A percentile compares a stretch with the other conserved stretches of the same genome.
Evolutionary conservation across 1,140 invertebrate species (phyloP).

Genomic region (Bombus balteatus): DNA sequence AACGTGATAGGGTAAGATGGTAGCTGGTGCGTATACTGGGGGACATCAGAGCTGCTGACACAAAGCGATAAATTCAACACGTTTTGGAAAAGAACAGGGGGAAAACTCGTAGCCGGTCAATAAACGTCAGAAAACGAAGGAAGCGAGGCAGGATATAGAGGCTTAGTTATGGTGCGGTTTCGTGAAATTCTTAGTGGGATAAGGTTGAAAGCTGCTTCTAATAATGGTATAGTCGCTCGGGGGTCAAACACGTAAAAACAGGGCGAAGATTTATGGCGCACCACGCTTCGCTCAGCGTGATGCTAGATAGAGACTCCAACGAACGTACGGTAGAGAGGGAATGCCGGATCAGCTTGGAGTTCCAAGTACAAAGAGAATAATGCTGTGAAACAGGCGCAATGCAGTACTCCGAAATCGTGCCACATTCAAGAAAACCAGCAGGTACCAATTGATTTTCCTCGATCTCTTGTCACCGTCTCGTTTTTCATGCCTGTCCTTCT

Average conservation of each 20-base stretch:
- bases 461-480: conserved; percentile 20
- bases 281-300: conserved; percentile 68
- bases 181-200: conserved; percentile 70
- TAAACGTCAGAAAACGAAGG: conserved; percentile 58
- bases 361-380: conserved; percentile 26
- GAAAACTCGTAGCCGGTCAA: conserved; percentile 58
- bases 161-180: conserved; percentile 71
- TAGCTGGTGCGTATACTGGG: conserved; percentile 4
- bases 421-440: conserved; percentile 26
- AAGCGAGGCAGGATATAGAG: conserved; percentile 38
- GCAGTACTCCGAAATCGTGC: conserved; percentile 9
- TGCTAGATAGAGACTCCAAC: conserved; percentile 37
- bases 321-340: conserved; percentile 35
- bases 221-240: conserved; percentile 73
- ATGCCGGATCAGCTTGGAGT: conserved; percentile 20
- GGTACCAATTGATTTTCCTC: conserved; percentile 58
- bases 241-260: conserved; percentile 79
- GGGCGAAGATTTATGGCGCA: conserved; percentile 75
- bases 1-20: conserved; percentile 53
- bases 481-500: conserved; percentile 36
- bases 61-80: conserved; percentile 57
- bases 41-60: conserved; percentile 57
- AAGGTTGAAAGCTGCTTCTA: conserved; percentile 73
- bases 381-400: conserved; percentile 35
- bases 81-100: conserved; percentile 31